phyloP scores from a whole-genome alignment of 2,797 vertebrate genomes.

The Pangasius larnaudii region DNA sequence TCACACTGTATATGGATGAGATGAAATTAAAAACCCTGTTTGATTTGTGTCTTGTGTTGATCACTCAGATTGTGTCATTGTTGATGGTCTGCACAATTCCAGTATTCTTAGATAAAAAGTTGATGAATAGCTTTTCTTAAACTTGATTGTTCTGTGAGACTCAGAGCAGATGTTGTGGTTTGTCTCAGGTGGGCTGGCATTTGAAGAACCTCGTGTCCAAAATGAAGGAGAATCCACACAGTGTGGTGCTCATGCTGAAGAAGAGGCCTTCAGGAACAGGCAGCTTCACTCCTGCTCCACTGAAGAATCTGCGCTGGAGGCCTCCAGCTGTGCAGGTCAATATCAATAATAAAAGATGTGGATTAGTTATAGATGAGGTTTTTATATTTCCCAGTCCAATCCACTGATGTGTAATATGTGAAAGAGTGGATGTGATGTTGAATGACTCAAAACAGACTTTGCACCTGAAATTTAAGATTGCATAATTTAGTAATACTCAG shows the following conservation, averaged over 20 bases:
- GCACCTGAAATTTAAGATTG: background rate
- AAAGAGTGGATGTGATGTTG: background rate
- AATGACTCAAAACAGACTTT: background rate
- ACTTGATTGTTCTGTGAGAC: background rate
- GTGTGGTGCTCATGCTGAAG: slow-evolving; percentile 86
- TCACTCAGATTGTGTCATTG: background rate
- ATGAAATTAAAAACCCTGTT: background rate
- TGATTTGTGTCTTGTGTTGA: background rate
- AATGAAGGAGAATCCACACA: slow-evolving; percentile 83
- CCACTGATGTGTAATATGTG: background rate
- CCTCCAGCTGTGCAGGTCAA: slow-evolving; percentile 87
- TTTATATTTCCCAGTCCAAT: background rate
- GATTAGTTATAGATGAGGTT: background rate
- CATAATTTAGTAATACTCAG: background rate
- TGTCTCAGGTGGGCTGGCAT: slow-evolving; percentile 92
- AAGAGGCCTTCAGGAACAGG: slow-evolving; percentile 85
- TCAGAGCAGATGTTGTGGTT: slow-evolving; percentile 37
- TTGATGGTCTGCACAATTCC: background rate
- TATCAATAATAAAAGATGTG: background rate
- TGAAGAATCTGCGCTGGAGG: slow-evolving; percentile 94
- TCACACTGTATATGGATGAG: background rate
- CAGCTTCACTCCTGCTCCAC: slow-evolving; percentile 83
- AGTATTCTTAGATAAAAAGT: background rate
- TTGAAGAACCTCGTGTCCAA: slow-evolving; percentile 90
- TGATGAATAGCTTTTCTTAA: background rate